Evolutionary conservation across 2,113 vertebrate genomes (phyloP).

Genomic region (Suricata suricatta): DNA sequence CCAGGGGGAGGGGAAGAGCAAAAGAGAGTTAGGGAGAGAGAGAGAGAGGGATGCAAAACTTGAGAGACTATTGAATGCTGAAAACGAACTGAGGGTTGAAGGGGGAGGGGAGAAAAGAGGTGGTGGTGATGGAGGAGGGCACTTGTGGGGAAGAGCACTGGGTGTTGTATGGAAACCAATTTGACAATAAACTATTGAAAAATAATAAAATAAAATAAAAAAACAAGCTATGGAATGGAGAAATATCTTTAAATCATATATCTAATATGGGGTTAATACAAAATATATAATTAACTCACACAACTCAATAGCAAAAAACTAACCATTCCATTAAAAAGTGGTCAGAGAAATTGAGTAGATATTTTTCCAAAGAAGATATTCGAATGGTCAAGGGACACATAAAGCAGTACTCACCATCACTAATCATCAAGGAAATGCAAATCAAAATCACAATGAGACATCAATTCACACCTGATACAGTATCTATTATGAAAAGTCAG

Average conservation of each 20-base stretch:
- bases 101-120: no score
- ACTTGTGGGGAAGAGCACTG: no score
- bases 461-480: neutral
- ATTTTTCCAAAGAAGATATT: neutral
- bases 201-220: neutral
- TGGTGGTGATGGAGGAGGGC: no score
- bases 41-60: no score
- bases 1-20: no score
- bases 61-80: no score
- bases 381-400: neutral
- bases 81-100: no score
- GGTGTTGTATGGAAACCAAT: no score
- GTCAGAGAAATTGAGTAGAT: neutral
- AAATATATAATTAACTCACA: neutral
- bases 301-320: neutral
- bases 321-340: neutral
- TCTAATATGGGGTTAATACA: neutral
- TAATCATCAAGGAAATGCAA: neutral
- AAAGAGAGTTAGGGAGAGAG: no score
- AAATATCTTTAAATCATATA: neutral
- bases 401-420: neutral
- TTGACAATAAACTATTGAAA: no score
- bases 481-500: neutral
- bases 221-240: neutral
- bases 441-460: neutral